These are phyloP conservation scores for Pelochelys cantorii DNA, from an alignment of 2,797 vertebrate species.

Conservation along the genomic window DNA sequence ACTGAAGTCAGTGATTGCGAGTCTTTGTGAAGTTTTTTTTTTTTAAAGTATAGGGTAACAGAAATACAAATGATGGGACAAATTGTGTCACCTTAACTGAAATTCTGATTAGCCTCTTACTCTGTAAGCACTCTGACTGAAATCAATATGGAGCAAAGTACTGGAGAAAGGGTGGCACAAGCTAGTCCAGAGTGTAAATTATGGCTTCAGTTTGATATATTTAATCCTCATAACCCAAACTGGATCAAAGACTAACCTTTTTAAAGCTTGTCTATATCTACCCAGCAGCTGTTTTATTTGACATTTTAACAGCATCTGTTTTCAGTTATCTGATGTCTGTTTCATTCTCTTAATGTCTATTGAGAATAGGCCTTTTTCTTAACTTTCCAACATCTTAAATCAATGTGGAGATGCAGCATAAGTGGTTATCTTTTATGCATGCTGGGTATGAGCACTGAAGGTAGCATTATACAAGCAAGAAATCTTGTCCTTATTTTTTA, in stretches of 20 bases:
- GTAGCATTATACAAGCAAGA: conserved; percentile 34
- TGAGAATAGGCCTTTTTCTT: neutral
- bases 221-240: conserved; percentile 32
- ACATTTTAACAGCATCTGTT: conserved; percentile 66
- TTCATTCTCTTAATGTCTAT: conserved; percentile 49
- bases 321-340: conserved; percentile 59
- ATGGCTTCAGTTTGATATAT: conserved; percentile 30
- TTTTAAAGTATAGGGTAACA: neutral
- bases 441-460: conserved; percentile 43
- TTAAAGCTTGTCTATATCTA: conserved; percentile 28
- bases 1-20: accelerated
- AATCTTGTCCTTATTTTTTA: conserved; percentile 14
- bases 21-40: neutral
- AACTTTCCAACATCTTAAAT: conserved; percentile 35
- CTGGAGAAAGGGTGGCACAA: neutral
- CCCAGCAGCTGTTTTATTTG: conserved; percentile 56
- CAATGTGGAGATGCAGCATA: conserved; percentile 30
- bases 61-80: neutral
- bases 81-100: neutral
- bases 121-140: neutral
- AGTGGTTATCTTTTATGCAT: conserved; percentile 27
- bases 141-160: neutral
- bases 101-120: neutral
- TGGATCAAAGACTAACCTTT: conserved; percentile 59
- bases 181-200: neutral